Base-by-base conservation (phyloP, 1,140 invertebrate genomes). In the Bombus balteatus region DNA sequence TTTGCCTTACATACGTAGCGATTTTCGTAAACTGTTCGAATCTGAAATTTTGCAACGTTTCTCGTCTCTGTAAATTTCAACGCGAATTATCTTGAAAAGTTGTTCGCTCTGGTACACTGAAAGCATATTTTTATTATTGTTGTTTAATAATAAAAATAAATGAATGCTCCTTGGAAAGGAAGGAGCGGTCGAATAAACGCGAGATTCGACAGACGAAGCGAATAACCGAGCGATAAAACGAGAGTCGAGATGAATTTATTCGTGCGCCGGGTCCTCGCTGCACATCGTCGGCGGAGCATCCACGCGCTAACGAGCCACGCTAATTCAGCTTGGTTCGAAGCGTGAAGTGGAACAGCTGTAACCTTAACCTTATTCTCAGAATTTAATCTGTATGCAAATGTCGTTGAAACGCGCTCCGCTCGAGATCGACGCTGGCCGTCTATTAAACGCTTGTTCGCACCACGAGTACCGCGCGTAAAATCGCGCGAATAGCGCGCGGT, bases 341-440 rank as follows among this genome's bases (percentile, higher is more conserved):
- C 73, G 77, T 1, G 68, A 79, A 59, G 39, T 57, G 77, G 43
- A 85, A 62, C 59, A 80, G 70, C 47, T 70, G 75, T 81, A 85
- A 81, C 83, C 83, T 85, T 85, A 81, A 80, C 77, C 83, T 81
- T 85, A 80, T 81, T 85, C 83, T 74, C 57, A 1, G 62, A 79
- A 84, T 71, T 84, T 79, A 71, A 59, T 73, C 80, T 73, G 70
- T 43, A 81, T 59, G 80, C 53, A 81, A 81, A 81, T 62, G 66
- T 28, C 47, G 15, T 37, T 65, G 74, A 57, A 41, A 41, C 75
- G 59, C 28, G 39, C 28, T 34, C 28, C 34, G 32, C 39, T 28
- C 66, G 41, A 34, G 57, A 43, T 37, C 37, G n/a, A 28, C 59
- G 39, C 1, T 9, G 75, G 1, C 39, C 13, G 9, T 47, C 41